Base-by-base conservation (phyloP, 2,888 invertebrate species). In the Xylota segnis region DNA sequence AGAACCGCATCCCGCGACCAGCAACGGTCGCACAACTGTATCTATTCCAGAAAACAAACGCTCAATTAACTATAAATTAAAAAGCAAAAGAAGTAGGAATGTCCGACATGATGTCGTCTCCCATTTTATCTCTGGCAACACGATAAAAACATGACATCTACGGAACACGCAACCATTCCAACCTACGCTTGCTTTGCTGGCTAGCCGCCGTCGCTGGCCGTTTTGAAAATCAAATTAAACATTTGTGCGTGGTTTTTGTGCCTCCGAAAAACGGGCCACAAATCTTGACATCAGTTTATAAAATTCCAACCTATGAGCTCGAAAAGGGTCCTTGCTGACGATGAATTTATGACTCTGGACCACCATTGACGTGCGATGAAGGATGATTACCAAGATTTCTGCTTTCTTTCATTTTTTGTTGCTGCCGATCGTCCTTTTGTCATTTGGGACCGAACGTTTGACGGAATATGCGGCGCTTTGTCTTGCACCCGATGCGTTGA, bases 291-390 rank as follows among this genome's bases (percentile, higher is more conserved):
- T 74, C 81, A 37, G 68, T 56, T 74, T 47, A 29, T 78, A 74
- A 29, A 83, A 74, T 79, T 75, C 32, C 65, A 81, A 34, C 18
- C 71, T 75, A 70, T 58, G 59, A 77, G 29, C n/a, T 32, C 29
- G 16, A 66, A 68, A 66, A 63, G 43, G 76, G 47, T 68, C 76
- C 86, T 82, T 45, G 76, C 76, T 81, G 68, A 45, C 61, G 86
- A 86, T 77, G 77, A 86, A 86, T 86, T 86, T 86, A 86, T 86
- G 86, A 86, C 82, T 82, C 32, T 72, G 66, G 86, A 86, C 86
- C 86, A 86, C 86, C 86, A 63, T 72, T 82, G 86, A 86, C 82
- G 82, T 82, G 72, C 61, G 72, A 82, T 77, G 82, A 86, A 82
- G 47, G 77, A 76, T 68, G 84, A 81, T 75, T 75, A 75, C 68